Conservation (phyloP, 2,113 vertebrate genomes). For the Pseudorhombus dupliciocellatus region DNA sequence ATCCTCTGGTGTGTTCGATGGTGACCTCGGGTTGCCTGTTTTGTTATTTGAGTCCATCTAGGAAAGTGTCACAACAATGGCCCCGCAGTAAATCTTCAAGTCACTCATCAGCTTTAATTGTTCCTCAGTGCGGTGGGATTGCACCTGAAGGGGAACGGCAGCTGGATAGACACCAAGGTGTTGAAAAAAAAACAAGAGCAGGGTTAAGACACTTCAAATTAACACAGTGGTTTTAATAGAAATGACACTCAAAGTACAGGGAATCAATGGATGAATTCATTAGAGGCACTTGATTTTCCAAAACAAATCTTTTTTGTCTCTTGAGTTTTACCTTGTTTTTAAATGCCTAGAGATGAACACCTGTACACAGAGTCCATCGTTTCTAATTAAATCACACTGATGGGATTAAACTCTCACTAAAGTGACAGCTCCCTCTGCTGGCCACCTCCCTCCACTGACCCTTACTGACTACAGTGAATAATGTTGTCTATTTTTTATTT, state of each 20-base stretch:
- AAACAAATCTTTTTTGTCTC: background rate
- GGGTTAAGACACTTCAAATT: too few relatives aligned
- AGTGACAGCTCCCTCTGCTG: conserved; percentile 54
- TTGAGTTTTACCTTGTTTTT: background rate
- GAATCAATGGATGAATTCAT: background rate
- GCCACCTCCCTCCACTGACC: background rate
- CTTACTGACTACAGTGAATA: too few relatives aligned
- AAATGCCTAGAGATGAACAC: background rate
- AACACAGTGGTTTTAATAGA: background rate
- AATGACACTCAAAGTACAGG: background rate
- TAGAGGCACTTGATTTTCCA: background rate
- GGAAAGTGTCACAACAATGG: background rate
- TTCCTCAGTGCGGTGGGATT: background rate
- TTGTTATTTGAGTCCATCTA: conserved; percentile 25
- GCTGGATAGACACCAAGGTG: conserved; percentile 2
- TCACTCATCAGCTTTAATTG: conserved; percentile 3
- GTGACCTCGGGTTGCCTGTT: conserved; percentile 35
- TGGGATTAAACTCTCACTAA: background rate
- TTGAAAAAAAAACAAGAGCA: too few relatives aligned
- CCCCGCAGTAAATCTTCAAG: background rate
- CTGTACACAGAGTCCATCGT: background rate
- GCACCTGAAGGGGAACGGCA: background rate
- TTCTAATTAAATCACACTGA: background rate
- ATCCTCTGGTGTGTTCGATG: conserved; percentile 1
- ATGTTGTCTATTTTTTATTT: too few relatives aligned